These are phyloP conservation scores for Eumeta japonica DNA, from an alignment of 1,140 invertebrate species.

Conservation along the genomic window DNA sequence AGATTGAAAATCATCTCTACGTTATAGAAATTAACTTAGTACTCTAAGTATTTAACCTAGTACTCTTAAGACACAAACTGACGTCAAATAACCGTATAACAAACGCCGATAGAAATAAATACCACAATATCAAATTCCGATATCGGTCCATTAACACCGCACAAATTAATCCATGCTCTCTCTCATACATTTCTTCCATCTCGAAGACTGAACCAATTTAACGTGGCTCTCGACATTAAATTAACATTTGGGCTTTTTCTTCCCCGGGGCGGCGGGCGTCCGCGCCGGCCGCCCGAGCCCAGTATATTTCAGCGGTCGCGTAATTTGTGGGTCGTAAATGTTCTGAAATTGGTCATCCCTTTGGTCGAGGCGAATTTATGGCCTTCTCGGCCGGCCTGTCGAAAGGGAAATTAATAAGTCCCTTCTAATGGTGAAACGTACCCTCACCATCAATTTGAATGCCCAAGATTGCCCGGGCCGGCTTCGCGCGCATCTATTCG, in stretches of 20 bases:
- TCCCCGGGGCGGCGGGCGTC: constrained; percentile 31
- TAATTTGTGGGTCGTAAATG: constrained; percentile 59
- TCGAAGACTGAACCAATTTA: constrained; percentile 44
- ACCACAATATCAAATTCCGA: too few species aligned
- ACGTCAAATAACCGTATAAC: too few species aligned
- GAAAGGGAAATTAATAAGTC: constrained; percentile 58
- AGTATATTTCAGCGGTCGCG: constrained; percentile 56
- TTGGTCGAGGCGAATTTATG: constrained; percentile 57
- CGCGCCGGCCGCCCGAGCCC: constrained; percentile 28
- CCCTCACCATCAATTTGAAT: constrained; percentile 57
- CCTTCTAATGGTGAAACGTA: constrained; percentile 55
- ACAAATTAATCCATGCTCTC: constrained; percentile 40
- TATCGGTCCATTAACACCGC: constrained; percentile 43
- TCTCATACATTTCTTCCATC: constrained; percentile 39
- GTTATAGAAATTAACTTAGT: too few species aligned
- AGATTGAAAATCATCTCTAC: too few species aligned
- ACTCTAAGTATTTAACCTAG: too few species aligned
- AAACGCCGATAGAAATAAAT: too few species aligned
- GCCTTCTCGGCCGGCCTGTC: constrained; percentile 53
- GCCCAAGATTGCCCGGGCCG: constrained; percentile 42
- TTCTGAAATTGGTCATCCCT: constrained; percentile 59
- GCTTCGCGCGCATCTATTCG: constrained; percentile 33
- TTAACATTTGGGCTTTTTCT: constrained; percentile 51
- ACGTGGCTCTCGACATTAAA: constrained; percentile 42
- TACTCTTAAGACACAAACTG: too few species aligned